Base-by-base conservation (phyloP, 1,140 invertebrate genomes). In the Potamilus streckersoni region DNA sequence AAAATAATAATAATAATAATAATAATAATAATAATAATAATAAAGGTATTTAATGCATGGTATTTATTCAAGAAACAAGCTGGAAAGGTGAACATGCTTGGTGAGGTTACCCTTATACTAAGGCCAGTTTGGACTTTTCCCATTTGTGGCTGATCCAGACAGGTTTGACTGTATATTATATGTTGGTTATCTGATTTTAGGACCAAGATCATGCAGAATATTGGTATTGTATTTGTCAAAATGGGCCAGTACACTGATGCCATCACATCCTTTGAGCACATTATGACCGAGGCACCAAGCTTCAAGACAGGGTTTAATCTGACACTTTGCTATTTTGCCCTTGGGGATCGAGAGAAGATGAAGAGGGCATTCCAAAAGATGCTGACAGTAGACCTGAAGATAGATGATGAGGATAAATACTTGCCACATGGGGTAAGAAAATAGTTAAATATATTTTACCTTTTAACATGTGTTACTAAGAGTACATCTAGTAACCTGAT, bases 141-240 rank as follows among this genome's bases (percentile, higher is more conserved):
- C 19, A 72, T 79, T 73, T 66, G 77, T 58, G 57, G 56, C 17
- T 23, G 23, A 8, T 74, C 69, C 13, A 69, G 5, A 69, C 31
- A 2, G 62, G 59, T n/a, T 27, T 58, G 19, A 27, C 61, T 59
- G 17, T 8, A 62, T 12, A 57, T 65, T 12, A 57, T 65, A 31
- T 55, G n/a, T 67, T 59, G n/a, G 59, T 72, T 23, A 74, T 68
- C 62, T 17, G 6, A 83, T 90, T 87, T 68, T 80, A 97, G 96
- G 85, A 94, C 97, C 79, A 98, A 98, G 91, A 97, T 99, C 70
- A 98, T 98, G 94, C 97, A 99, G 89, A 99, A 99, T 85, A 99
- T 99, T 87, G 98, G 96, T 0, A 93, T 99, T 74, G 92, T 98
- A 15, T 96, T 99, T 89, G 95, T 99, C 0, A 95, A 96, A 87